Evolutionary conservation across 2,888 invertebrate genomes (phyloP).

Genomic region (Teinopalpus imperialis): DNA sequence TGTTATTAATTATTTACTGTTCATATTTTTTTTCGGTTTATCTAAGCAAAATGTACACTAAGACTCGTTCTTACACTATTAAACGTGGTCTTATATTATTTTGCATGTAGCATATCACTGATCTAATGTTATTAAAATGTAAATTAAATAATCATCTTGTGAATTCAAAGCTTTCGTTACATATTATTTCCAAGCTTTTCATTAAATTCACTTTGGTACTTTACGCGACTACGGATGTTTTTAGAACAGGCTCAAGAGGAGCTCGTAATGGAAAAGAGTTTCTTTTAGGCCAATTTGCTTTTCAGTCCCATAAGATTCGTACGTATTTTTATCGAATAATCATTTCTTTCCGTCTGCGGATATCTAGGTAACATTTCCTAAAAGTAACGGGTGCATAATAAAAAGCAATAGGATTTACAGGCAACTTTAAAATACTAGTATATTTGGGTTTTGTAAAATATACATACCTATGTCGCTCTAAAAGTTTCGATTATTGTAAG

Average conservation of each 20-base stretch:
- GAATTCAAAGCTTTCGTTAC: neutral
- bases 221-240: conserved; percentile 12
- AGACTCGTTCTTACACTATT: no score
- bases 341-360: conserved; percentile 5
- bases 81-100: no score
- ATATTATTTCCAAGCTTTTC: conserved; percentile 12
- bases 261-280: conserved; percentile 17
- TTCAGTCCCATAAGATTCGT: conserved; percentile 17
- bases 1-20: no score
- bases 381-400: no score
- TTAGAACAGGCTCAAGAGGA: conserved; percentile 15
- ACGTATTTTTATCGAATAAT: conserved; percentile 12
- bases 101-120: neutral
- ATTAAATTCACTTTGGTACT: conserved; percentile 9
- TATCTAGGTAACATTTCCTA: no score
- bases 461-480: no score
- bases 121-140: conserved; percentile 16
- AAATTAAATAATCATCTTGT: conserved; percentile 10
- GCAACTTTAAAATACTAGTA: no score
- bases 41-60: no score
- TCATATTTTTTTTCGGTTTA: no score
- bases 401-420: no score
- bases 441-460: no score
- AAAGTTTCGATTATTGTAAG: no score
- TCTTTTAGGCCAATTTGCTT: conserved; percentile 24